phyloP scores from a whole-genome alignment of 2,797 vertebrate genomes.

The Phrynocephalus vlangalii region DNA sequence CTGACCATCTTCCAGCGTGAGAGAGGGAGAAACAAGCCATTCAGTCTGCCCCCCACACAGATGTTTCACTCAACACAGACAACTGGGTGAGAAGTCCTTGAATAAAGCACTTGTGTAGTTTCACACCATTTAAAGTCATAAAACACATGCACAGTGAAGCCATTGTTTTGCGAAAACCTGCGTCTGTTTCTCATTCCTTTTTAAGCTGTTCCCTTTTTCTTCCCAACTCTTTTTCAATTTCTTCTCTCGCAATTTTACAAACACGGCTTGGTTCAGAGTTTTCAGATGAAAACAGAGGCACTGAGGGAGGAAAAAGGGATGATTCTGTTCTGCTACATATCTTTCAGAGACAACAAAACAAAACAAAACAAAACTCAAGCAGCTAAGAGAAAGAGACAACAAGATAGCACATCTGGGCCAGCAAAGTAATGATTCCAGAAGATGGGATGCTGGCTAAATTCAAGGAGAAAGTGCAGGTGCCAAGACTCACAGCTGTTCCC shows the following conservation, averaged over 20 bases:
- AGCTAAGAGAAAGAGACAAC: fast-evolving
- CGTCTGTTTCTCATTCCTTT: not conserved
- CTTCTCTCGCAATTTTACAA: not conserved
- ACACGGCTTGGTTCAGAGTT: not conserved
- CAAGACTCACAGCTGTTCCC: not conserved
- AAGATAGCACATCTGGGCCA: no score
- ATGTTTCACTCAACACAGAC: not conserved
- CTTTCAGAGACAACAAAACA: not conserved
- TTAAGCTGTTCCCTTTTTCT: no score
- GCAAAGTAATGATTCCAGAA: not conserved
- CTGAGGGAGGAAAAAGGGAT: not conserved
- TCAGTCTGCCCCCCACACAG: not conserved
- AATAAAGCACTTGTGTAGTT: not conserved
- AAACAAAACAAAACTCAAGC: not conserved
- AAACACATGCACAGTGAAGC: not conserved
- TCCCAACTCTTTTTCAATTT: not conserved
- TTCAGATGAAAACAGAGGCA: fast-evolving
- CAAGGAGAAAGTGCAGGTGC: not conserved
- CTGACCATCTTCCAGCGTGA: not conserved
- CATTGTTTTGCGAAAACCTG: not conserved
- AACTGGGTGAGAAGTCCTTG: not conserved
- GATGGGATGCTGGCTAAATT: not conserved
- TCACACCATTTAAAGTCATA: no score
- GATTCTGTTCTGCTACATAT: fast-evolving
- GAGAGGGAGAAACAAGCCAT: not conserved